Evolutionary conservation across 2,888 invertebrate species (phyloP).

Genomic region (Apoderus coryli): DNA sequence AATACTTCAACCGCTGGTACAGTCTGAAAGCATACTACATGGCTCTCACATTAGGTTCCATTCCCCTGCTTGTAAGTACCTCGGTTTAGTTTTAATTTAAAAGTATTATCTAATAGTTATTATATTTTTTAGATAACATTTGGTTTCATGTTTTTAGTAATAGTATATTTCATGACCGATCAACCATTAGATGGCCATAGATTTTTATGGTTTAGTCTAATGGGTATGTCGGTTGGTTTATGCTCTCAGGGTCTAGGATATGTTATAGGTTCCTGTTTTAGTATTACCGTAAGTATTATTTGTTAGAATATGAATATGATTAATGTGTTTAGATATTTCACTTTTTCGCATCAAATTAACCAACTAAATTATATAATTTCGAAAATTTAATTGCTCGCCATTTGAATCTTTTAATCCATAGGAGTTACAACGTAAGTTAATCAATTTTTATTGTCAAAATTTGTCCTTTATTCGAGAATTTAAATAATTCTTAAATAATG

Average conservation of each 20-base stretch:
- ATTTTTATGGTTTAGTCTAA: conserved; percentile 41
- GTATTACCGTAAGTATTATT: conserved; percentile 38
- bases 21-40: conserved; percentile 47
- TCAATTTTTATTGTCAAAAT: too few species aligned
- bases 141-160: conserved; percentile 33
- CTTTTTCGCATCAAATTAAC: too few species aligned
- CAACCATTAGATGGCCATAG: conserved; percentile 52
- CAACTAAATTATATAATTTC: too few species aligned
- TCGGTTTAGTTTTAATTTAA: conserved; percentile 1
- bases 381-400: too few species aligned
- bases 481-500: too few species aligned
- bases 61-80: conserved; percentile 41
- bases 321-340: too few species aligned
- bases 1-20: conserved; percentile 55
- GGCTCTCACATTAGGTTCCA: conserved; percentile 39
- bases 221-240: conserved; percentile 43
- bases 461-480: too few species aligned
- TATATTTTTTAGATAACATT: conserved; percentile 33
- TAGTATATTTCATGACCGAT: conserved; percentile 44
- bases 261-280: conserved; percentile 47
- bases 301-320: too few species aligned
- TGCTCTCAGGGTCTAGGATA: conserved; percentile 64
- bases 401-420: too few species aligned
- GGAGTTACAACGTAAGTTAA: too few species aligned
- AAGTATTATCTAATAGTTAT: neutral